Base-by-base conservation (phyloP, 2,888 invertebrate species). In the Uropetala carovei region DNA sequence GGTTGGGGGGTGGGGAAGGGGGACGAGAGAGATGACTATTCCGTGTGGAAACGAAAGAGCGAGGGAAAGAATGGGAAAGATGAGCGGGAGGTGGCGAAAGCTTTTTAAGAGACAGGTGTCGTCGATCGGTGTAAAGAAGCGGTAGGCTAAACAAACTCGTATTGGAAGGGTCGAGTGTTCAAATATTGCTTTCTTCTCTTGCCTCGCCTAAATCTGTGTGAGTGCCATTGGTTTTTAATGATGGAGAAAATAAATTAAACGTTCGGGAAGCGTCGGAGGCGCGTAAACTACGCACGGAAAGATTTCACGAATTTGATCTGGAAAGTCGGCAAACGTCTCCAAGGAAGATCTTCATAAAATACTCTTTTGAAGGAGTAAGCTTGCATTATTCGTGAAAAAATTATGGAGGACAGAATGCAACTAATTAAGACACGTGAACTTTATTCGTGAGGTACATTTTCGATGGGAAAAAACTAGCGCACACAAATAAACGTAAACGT, bases 111-210 rank as follows among this genome's bases (percentile, higher is more conserved):
- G 83, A 56, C 83, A 83, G 83, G 83, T 83, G 83, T 83, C n/a
- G 14, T 57, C 18, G 14, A 57, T 57, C 18, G 7, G n/a, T 56
- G 43, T 43, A 56, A 27, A 18, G 14, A n/a, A 56, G 57, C 56
- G 13, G 83, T n/a, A 56, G 83, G 57, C 83, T n/a, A 83, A 83
- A 83, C 83, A 83, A 83, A 83, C 83, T 57, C 43, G 56, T 10
- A 10, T n/a, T 56, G 30, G n/a, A 8, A n/a, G n/a, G 83, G 56
- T 57, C 56, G 83, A 30, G n/a, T 57, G 9, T n/a, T 82, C 82
- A 43, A 16, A 83, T 57, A 83, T n/a, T 83, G n/a, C 16, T 10
- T 57, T n/a, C 83, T 56, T 18, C 83, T 18, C 10, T 13, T 16
- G 43, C 43, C 18, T 83, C 57, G 9, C 56, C n/a, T 5, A 30